Evolutionary conservation across 2,888 invertebrate species (phyloP), one percentile per base, ranked within the genome.

Genomic region (Pterostichus niger): DNA sequence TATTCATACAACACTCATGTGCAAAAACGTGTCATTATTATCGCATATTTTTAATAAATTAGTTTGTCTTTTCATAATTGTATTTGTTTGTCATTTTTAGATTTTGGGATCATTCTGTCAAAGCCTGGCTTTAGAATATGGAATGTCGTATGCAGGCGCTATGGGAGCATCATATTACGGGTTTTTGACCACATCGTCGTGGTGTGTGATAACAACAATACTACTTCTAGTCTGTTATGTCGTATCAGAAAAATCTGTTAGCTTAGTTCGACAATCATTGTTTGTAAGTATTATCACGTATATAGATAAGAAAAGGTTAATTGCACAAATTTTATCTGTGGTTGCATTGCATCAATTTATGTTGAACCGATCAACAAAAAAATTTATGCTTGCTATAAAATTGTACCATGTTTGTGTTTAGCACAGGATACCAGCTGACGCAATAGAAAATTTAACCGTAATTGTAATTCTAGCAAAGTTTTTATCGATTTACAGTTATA

Each of bases 81-180:
- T 35, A n/a, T 76, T 73, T 13, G 84, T 84, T 80, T 85, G 83
- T 84, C 40, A 24, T 85, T 87, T 87, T 5, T 89, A 95, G 96
- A 90, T 96, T 86, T 89, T 97, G 86, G 96, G 96, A 33, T 94
- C 94, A n/a, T 90, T 97, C 75, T 96, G 96, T 86, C 96, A 97
- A 89, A 95, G 95, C 80, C 90, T 97, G 82, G 91, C 96, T 9
- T 92, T 97, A 77, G 94, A 95, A 87, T 97, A 95, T 87, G 97
- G 97, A 0, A 90, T 95, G 82, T 92, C 93, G 0, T 94, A 95
- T 86, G 94, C 95, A 0, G 91, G 93, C 84, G 92, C 92, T 13
- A 94, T 97, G 88, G 97, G 97, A 6, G 93, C 94, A 2, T 95
- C 96, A 2, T 95, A 96, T 89, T 94, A 95, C 85, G 94, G 96